Conservation (phyloP, 2,888 invertebrate genomes). For the Acronicta leporina region DNA sequence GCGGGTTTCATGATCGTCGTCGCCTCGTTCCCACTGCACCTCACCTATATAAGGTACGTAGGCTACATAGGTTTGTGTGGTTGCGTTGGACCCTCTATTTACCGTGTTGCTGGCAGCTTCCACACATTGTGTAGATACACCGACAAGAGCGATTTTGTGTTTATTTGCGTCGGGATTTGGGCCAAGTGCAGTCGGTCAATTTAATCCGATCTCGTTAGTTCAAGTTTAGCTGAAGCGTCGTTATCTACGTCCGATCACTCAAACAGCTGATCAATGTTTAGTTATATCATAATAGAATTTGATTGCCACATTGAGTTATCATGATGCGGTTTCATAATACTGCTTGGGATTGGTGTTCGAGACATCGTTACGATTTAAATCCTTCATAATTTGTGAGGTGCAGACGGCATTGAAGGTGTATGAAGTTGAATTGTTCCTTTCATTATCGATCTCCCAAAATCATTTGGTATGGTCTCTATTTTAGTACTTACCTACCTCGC, state of each 20-base stretch:
- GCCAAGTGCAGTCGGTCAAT: conserved; percentile 84
- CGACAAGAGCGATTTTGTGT: conserved; percentile 74
- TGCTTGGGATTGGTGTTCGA: too few relatives aligned
- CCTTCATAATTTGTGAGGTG: too few relatives aligned
- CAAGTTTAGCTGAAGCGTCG: conserved; percentile 50
- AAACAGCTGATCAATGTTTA: conserved; percentile 54
- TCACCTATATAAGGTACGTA: conserved; percentile 56
- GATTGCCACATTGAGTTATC: conserved; percentile 6
- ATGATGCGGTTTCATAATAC: background rate
- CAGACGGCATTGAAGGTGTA: too few relatives aligned
- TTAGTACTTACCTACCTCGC: too few relatives aligned
- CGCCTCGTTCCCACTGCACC: conserved; percentile 65
- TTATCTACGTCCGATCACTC: conserved; percentile 44
- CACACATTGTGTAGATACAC: conserved; percentile 66
- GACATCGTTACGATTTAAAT: too few relatives aligned
- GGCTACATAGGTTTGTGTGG: conserved; percentile 56
- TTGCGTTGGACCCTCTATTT: conserved; percentile 67
- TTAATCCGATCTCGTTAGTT: conserved; percentile 69
- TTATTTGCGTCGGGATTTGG: conserved; percentile 81
- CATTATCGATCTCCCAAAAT: too few relatives aligned
- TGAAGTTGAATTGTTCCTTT: too few relatives aligned
- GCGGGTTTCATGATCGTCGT: conserved; percentile 68
- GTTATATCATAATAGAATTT: conserved; percentile 34
- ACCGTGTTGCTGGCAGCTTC: conserved; percentile 68
- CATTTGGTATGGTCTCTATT: too few relatives aligned